A percentile compares a stretch with the other conserved stretches of the same genome.
Evolutionary conservation across 1,140 invertebrate species (phyloP).

Genomic region (Atta colombica): DNA sequence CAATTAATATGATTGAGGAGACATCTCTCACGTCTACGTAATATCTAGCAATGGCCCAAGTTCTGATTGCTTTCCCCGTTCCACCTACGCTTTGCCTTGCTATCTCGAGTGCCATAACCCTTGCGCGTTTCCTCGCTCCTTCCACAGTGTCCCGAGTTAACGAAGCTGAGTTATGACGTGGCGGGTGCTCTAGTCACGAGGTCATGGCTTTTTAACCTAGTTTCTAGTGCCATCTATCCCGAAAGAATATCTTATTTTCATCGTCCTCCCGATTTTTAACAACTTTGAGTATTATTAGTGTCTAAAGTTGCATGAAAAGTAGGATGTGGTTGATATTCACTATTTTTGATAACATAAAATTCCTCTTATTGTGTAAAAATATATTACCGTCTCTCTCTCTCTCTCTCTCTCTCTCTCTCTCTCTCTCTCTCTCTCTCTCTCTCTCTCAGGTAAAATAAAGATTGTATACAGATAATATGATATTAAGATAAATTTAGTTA

Average conservation of each 20-base stretch:
- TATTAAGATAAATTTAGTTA: neutral
- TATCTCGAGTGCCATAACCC: conserved; percentile 85
- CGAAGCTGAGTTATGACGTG: conserved; percentile 78
- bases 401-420: too few species aligned
- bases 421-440: too few species aligned
- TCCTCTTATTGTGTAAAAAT: neutral
- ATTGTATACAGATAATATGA: neutral
- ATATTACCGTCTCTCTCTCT: neutral
- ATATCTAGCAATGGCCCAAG: conserved; percentile 87
- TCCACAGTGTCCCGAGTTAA: conserved; percentile 76
- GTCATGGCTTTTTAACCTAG: conserved; percentile 75
- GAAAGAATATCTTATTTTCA: conserved; percentile 46
- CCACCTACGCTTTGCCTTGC: conserved; percentile 79
- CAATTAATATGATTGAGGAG: conserved; percentile 87
- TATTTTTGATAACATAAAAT: neutral
- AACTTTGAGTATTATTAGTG: conserved; percentile 19
- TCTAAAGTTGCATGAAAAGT: neutral
- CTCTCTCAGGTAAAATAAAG: neutral
- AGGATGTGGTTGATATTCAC: neutral
- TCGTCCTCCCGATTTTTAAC: conserved; percentile 33
- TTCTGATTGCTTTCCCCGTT: conserved; percentile 86
- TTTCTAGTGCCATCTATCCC: conserved; percentile 56
- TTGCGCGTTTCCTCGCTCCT: conserved; percentile 77
- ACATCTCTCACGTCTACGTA: conserved; percentile 86
- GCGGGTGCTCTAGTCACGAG: conserved; percentile 57